Percentiles rank a stretch among this genome's conserved stretches.
Conservation (phyloP, 2,113 vertebrate species). For the Callionymus lyra region DNA sequence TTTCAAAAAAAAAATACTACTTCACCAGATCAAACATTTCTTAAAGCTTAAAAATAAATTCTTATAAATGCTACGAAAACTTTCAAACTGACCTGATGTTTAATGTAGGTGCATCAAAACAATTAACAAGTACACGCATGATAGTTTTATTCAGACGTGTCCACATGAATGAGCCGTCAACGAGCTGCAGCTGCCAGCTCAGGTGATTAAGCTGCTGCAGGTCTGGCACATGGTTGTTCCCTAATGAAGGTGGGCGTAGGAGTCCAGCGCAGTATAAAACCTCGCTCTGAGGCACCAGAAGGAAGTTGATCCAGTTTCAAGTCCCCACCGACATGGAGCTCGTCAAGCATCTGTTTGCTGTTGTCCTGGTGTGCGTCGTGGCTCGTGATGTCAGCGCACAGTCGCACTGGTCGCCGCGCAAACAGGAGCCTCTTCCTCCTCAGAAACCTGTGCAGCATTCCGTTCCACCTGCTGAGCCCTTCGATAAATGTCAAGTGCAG, state of each 20-base stretch:
- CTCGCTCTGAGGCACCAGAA: background rate
- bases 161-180: constrained; percentile 38
- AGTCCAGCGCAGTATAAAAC: constrained; percentile 27
- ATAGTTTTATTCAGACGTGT: background rate
- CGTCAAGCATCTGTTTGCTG: constrained; percentile 17
- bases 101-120: too few relatives aligned
- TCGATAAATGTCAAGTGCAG: constrained; percentile 45
- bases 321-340: constrained; percentile 28
- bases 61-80: too few relatives aligned
- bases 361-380: constrained; percentile 14
- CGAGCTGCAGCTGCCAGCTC: constrained; percentile 41
- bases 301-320: constrained; percentile 3
- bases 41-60: too few relatives aligned
- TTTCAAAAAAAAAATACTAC: too few relatives aligned
- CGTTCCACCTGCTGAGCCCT: constrained; percentile 2
- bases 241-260: constrained; percentile 38
- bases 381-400: constrained; percentile 16
- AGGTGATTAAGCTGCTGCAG: constrained; percentile 45
- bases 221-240: constrained; percentile 36
- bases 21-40: too few relatives aligned
- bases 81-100: too few relatives aligned
- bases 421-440: background rate
- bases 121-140: too few relatives aligned
- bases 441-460: constrained; percentile 4
- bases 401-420: constrained; percentile 9